A percentile compares a stretch with the other conserved stretches of the same genome.
Conservation (phyloP, 2,113 vertebrate genomes). For the Bettongia penicillata region DNA sequence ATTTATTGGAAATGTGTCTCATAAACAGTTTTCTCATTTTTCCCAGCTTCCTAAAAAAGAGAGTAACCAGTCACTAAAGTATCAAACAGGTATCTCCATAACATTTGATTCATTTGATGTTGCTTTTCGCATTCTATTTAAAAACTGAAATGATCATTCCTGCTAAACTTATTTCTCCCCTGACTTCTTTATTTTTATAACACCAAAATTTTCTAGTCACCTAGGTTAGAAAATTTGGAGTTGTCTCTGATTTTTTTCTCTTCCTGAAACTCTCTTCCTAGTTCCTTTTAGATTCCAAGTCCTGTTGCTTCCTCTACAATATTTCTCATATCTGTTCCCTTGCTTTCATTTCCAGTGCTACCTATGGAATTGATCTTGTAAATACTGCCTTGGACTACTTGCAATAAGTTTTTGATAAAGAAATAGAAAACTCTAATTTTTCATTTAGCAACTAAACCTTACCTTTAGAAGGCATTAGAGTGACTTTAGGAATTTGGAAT, state of each 20-base stretch:
- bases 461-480: neutral
- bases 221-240: neutral
- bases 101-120: neutral
- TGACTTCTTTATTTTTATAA: neutral
- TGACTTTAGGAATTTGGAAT: neutral
- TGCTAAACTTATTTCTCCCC: neutral
- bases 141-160: neutral
- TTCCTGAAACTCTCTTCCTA: neutral
- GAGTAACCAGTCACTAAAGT: slow-evolving; percentile 21
- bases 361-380: neutral
- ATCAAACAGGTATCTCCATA: slow-evolving; percentile 38
- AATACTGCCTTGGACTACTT: neutral
- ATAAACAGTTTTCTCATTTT: neutral
- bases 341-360: neutral
- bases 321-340: neutral
- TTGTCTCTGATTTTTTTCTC: neutral
- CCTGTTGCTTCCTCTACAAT: neutral
- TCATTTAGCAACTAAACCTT: neutral
- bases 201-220: neutral
- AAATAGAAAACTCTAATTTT: neutral
- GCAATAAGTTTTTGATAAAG: neutral
- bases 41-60: slow-evolving; percentile 30
- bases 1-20: neutral
- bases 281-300: neutral
- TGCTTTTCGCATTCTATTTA: neutral